Evolutionary conservation across 2,797 vertebrate species (phyloP).

Genomic region (Hylomyscus alleni): DNA sequence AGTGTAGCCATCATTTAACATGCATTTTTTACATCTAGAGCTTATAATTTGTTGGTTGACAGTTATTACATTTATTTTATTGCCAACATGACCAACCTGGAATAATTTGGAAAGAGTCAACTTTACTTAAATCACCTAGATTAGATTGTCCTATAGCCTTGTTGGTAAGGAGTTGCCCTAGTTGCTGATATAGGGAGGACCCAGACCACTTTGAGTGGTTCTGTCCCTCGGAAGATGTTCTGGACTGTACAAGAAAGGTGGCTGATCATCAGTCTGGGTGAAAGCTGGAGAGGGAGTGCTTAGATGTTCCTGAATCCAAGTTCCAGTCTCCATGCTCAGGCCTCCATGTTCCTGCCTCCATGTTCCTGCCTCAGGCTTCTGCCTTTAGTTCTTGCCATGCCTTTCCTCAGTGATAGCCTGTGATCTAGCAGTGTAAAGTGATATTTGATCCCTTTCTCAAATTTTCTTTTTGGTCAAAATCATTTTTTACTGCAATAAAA

Average conservation of each 20-base stretch:
- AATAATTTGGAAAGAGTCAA: not conserved
- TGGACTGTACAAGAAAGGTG: not conserved
- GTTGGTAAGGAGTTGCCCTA: not conserved
- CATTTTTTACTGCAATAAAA: not conserved
- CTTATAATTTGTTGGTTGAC: not conserved
- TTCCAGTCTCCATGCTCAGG: not conserved
- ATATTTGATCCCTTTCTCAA: too few species aligned
- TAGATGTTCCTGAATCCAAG: too few species aligned
- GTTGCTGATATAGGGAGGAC: not conserved
- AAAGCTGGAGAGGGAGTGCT: not conserved
- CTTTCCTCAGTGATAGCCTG: not conserved
- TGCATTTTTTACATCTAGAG: not conserved
- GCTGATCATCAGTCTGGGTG: not conserved
- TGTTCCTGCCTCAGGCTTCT: not conserved
- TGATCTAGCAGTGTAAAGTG: not conserved
- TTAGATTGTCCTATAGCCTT: not conserved
- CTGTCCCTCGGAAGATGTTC: too few species aligned
- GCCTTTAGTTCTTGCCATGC: not conserved
- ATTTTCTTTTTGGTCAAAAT: not conserved
- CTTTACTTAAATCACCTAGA: not conserved
- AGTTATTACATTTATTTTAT: not conserved
- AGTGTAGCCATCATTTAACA: fast-evolving
- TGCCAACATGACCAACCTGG: not conserved
- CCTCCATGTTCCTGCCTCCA: not conserved
- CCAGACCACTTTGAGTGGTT: too few species aligned